A percentile compares a stretch with the other conserved stretches of the same genome.
Evolutionary conservation across 2,113 vertebrate species (phyloP).

Genomic region (Rhizomys pruinosus): DNA sequence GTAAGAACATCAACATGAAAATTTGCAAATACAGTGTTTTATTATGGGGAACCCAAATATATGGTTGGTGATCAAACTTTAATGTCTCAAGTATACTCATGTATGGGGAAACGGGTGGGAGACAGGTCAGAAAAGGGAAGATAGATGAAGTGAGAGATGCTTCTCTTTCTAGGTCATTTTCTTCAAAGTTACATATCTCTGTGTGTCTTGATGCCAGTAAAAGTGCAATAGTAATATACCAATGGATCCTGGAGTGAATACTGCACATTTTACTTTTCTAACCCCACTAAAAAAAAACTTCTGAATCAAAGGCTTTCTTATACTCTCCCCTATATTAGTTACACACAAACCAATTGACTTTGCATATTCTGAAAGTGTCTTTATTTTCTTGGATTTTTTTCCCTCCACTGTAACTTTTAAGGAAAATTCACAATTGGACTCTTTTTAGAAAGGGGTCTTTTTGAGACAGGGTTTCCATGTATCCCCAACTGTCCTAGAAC

Average conservation of each 20-base stretch:
- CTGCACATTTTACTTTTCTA: neutral
- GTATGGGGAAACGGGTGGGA: neutral
- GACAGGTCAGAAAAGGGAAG: neutral
- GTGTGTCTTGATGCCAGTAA: neutral
- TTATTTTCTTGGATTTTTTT: constrained; percentile 60
- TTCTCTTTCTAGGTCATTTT: constrained; percentile 17
- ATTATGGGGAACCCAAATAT: constrained; percentile 2
- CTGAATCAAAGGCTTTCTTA: constrained; percentile 26
- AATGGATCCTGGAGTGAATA: neutral
- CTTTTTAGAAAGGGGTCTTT: no score
- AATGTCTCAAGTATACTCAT: neutral
- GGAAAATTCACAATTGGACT: neutral
- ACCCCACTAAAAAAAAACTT: neutral
- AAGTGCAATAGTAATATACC: neutral
- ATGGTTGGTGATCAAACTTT: neutral
- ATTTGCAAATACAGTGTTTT: neutral
- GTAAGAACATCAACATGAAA: neutral
- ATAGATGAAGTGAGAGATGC: neutral
- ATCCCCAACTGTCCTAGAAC: no score
- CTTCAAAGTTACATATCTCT: neutral
- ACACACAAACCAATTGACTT: neutral
- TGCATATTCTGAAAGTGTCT: constrained; percentile 16
- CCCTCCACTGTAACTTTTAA: neutral
- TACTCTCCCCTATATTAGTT: constrained; percentile 44
- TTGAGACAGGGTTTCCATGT: no score